Conservation (phyloP, 2,113 vertebrate genomes). For the Indri indri region DNA sequence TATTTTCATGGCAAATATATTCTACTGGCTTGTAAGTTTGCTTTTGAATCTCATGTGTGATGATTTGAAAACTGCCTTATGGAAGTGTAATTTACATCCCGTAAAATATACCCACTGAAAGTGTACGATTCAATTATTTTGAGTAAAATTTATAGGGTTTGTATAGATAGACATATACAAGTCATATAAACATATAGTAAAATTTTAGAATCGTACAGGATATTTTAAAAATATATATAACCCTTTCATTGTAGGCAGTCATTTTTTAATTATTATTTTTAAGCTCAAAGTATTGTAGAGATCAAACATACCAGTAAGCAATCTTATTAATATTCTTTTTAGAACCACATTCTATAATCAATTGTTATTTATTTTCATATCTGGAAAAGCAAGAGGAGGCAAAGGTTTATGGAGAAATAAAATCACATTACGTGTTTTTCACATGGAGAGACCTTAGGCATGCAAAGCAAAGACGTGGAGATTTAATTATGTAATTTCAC, state of each 20-base stretch:
- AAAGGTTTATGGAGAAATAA: neutral
- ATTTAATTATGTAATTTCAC: neutral
- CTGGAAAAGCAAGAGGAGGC: neutral
- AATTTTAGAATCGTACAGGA: neutral
- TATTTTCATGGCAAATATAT: constrained; percentile 19
- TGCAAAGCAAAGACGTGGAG: neutral
- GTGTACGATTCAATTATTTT: neutral
- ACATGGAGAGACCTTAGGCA: neutral
- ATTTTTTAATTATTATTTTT: constrained; percentile 19
- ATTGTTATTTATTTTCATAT: neutral
- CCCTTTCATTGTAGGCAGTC: neutral
- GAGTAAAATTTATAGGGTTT: neutral
- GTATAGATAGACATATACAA: neutral
- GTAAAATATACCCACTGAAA: neutral
- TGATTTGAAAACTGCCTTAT: neutral
- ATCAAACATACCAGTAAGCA: neutral
- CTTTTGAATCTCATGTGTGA: neutral
- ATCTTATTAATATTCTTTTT: neutral
- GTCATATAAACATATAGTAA: neutral
- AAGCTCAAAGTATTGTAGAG: neutral
- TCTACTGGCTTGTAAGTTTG: neutral
- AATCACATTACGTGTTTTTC: neutral
- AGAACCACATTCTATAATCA: neutral
- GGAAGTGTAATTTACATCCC: neutral
- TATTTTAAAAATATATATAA: neutral